phyloP scores from a whole-genome alignment of 2,888 invertebrate species.

The Cosmia pyralina region DNA sequence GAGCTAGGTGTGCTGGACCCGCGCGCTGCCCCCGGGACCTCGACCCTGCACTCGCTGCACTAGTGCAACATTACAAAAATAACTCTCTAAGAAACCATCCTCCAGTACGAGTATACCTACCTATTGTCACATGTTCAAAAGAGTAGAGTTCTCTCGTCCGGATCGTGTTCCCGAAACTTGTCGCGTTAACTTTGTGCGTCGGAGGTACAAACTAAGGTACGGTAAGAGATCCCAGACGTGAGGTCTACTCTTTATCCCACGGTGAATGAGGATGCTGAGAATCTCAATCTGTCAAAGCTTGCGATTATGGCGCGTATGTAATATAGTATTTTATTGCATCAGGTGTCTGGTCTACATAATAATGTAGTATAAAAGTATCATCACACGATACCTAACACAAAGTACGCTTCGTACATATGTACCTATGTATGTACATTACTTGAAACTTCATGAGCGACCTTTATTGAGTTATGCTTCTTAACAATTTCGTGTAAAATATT shows the following conservation, averaged over 20 bases:
- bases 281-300: conserved; percentile 57
- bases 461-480: conserved; percentile 55
- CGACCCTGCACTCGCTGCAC: conserved; percentile 61
- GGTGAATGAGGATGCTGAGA: conserved; percentile 53
- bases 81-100: conserved; percentile 80
- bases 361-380: conserved; percentile 66
- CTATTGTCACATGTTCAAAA: conserved; percentile 77
- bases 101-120: conserved; percentile 70
- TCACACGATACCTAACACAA: conserved; percentile 71
- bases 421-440: conserved; percentile 62
- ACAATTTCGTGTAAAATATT: conserved; percentile 70
- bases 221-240: conserved; percentile 67
- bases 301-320: conserved; percentile 63
- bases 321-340: conserved; percentile 67
- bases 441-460: conserved; percentile 58
- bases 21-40: conserved; percentile 34
- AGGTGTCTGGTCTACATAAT: conserved; percentile 70
- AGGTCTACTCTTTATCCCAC: conserved; percentile 74
- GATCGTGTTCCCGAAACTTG: conserved; percentile 43
- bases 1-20: neutral
- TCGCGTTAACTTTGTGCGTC: conserved; percentile 49
- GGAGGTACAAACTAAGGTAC: conserved; percentile 45
- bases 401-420: conserved; percentile 62
- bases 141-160: conserved; percentile 74
- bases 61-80: conserved; percentile 84